A percentile compares a stretch with the other conserved stretches of the same genome.
These are phyloP conservation scores for Deilephila elpenor DNA, from an alignment of 2,888 invertebrate genomes.

Conservation along the genomic window DNA sequence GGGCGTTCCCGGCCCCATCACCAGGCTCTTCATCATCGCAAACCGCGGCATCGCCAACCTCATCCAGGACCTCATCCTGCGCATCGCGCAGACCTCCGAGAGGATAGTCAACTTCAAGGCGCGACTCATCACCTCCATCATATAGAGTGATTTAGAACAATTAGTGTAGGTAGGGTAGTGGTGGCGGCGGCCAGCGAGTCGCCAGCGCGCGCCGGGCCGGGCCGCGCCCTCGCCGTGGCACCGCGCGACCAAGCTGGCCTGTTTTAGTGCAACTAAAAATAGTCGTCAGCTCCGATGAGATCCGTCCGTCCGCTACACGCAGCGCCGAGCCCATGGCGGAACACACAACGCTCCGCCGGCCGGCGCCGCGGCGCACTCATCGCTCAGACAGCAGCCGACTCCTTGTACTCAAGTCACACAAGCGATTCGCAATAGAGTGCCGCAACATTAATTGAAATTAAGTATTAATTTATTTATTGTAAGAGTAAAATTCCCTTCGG, in stretches of 20 bases:
- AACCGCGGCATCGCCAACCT: slow-evolving; percentile 94
- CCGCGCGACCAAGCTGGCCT: slow-evolving; percentile 30
- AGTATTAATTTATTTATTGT: slow-evolving; percentile 28
- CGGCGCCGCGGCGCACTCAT: background rate
- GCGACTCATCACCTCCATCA: slow-evolving; percentile 94
- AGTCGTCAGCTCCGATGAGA: slow-evolving; percentile 23
- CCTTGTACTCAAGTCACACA: slow-evolving; percentile 20
- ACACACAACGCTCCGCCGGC: background rate
- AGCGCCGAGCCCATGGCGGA: background rate
- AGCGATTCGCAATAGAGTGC: slow-evolving; percentile 25
- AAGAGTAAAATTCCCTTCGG: slow-evolving; percentile 22
- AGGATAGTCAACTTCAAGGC: slow-evolving; percentile 97
- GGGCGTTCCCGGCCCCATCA: slow-evolving; percentile 94
- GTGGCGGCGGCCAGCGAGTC: slow-evolving; percentile 28
- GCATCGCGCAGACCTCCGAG: slow-evolving; percentile 95
- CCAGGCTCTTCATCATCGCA: slow-evolving; percentile 93
- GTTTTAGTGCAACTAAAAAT: slow-evolving; percentile 27
- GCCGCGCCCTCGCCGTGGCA: slow-evolving; percentile 30
- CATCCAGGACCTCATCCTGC: slow-evolving; percentile 94
- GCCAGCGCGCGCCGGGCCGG: slow-evolving; percentile 28
- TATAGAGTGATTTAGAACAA: slow-evolving; percentile 85
- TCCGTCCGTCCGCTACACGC: slow-evolving; percentile 11
- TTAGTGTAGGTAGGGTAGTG: slow-evolving; percentile 57
- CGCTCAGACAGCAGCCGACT: slow-evolving; percentile 14
- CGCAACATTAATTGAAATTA: slow-evolving; percentile 19